These are phyloP conservation scores for Hipparchia semele DNA, from an alignment of 2,888 invertebrate genomes.

Conservation along the genomic window DNA sequence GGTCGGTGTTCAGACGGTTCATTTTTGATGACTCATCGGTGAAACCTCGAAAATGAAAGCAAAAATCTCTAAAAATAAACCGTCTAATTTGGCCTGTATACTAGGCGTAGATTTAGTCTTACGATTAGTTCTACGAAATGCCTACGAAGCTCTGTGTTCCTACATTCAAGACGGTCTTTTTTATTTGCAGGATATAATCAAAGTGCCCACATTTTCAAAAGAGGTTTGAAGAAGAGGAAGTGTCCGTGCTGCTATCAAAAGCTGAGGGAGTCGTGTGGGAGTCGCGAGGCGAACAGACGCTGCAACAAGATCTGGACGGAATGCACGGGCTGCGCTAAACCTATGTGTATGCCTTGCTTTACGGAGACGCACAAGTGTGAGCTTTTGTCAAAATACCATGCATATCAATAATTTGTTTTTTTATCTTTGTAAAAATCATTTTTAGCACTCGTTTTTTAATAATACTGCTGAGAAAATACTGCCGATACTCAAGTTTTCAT, in stretches of 20 bases:
- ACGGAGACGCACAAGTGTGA: background rate
- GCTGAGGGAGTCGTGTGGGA: conserved; percentile 7
- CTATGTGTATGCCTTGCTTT: conserved; percentile 5
- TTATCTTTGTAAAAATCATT: too few species aligned
- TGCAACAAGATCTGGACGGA: conserved; percentile 2
- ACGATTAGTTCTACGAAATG: too few species aligned
- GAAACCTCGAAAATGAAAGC: too few species aligned
- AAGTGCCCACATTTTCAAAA: background rate
- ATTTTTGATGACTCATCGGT: too few species aligned
- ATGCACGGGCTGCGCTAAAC: conserved; percentile 5
- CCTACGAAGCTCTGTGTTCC: too few species aligned
- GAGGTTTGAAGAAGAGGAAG: background rate
- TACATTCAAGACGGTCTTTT: background rate
- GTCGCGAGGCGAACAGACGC: conserved; percentile 2
- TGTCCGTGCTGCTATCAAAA: conserved; percentile 11
- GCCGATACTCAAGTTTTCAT: too few species aligned
- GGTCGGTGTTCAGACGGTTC: too few species aligned
- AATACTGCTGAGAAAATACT: too few species aligned
- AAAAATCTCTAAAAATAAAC: too few species aligned
- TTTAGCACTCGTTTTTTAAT: too few species aligned
- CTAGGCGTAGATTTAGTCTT: too few species aligned
- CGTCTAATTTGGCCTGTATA: too few species aligned
- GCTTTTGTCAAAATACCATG: background rate
- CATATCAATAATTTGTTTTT: background rate
- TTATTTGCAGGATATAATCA: background rate